These are phyloP conservation scores for Coptodon rendalli DNA, from an alignment of 2,113 vertebrate genomes.

Conservation along the genomic window DNA sequence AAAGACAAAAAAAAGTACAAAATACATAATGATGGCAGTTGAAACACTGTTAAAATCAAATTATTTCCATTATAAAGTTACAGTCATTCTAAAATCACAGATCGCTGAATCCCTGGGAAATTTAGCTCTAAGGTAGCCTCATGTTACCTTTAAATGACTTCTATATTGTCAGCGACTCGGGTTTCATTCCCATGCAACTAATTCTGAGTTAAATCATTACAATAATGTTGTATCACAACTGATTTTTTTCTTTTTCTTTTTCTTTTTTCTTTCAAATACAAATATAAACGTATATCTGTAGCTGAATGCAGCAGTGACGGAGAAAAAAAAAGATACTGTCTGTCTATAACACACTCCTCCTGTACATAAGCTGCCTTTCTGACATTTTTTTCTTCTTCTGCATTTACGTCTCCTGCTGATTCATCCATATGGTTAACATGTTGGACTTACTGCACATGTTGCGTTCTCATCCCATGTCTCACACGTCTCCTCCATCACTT, in stretches of 20 bases:
- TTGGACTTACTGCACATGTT: slow-evolving; percentile 1
- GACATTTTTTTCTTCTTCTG: not conserved
- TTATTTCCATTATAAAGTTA: not conserved
- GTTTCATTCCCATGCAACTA: not conserved
- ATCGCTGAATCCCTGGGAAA: not conserved
- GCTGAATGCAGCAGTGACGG: not conserved
- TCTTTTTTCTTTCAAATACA: not conserved
- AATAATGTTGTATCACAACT: not conserved
- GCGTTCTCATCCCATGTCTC: not conserved
- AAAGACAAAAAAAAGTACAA: not conserved
- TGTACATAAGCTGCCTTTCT: slow-evolving; percentile 20
- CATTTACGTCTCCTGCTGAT: not conserved
- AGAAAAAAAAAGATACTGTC: not conserved
- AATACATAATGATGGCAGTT: not conserved
- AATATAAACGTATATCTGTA: not conserved
- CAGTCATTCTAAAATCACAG: not conserved
- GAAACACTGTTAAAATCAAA: not conserved
- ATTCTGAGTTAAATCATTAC: not conserved
- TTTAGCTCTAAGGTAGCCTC: not conserved
- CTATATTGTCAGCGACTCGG: not conserved
- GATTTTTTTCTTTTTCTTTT: not conserved
- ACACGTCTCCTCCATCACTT: not conserved
- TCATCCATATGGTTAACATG: slow-evolving; percentile 12
- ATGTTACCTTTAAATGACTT: not conserved
- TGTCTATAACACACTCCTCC: not conserved